Evolutionary conservation across 2,888 invertebrate species (phyloP).

Genomic region (Xanthorhoe spadicearia): DNA sequence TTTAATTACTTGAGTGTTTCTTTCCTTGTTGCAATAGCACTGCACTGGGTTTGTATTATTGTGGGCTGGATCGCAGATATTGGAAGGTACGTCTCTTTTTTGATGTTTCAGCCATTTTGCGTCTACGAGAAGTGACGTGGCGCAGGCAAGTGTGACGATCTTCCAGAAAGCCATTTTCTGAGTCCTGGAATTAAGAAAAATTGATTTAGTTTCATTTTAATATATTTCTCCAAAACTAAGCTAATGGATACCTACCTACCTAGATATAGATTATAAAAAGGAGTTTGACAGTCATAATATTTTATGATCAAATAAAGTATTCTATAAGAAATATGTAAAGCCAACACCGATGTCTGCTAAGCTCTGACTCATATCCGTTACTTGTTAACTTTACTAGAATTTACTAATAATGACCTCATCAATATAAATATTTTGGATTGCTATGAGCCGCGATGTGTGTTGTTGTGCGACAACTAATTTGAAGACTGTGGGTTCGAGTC

Average conservation of each 20-base stretch:
- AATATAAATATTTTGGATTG: slow-evolving; percentile 20
- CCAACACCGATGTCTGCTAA: background rate
- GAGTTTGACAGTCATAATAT: background rate
- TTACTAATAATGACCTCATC: slow-evolving; percentile 41
- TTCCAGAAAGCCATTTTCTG: slow-evolving; percentile 62
- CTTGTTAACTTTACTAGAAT: slow-evolving; percentile 26
- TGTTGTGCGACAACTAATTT: too few species aligned
- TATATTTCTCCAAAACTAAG: too few species aligned
- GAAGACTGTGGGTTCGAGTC: too few species aligned
- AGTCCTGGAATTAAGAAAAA: slow-evolving; percentile 56
- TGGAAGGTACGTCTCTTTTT: slow-evolving; percentile 57
- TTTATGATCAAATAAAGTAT: background rate
- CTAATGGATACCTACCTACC: too few species aligned
- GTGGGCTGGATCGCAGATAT: slow-evolving; percentile 65
- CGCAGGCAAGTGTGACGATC: slow-evolving; percentile 57
- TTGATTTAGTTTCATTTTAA: background rate
- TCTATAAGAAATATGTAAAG: background rate
- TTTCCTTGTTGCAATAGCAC: slow-evolving; percentile 66
- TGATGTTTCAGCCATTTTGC: slow-evolving; percentile 58
- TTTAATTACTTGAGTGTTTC: slow-evolving; percentile 68
- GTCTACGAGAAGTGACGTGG: slow-evolving; percentile 58
- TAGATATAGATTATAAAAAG: too few species aligned
- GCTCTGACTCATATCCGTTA: slow-evolving; percentile 39
- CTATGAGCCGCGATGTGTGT: too few species aligned
- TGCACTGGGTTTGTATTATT: slow-evolving; percentile 67